A percentile compares a stretch with the other conserved stretches of the same genome.
Evolutionary conservation across 2,113 vertebrate genomes (phyloP).

Genomic region (Neodontobutis hainanensis): DNA sequence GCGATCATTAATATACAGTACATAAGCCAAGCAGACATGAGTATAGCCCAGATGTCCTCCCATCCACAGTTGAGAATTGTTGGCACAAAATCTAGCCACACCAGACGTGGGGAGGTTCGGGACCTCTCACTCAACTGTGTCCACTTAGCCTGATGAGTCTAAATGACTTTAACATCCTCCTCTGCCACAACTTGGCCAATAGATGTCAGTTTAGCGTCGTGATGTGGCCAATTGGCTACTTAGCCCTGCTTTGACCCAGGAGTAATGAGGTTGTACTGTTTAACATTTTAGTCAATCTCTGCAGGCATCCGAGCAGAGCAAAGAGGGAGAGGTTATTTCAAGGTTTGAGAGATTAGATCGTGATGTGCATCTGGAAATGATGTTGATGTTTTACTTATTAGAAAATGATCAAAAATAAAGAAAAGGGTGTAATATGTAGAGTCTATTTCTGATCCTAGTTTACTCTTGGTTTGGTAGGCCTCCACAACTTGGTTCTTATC

Average conservation of each 20-base stretch:
- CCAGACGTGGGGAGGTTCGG: slow-evolving; percentile 67
- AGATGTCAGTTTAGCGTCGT: slow-evolving; percentile 71
- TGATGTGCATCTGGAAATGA: slow-evolving; percentile 60
- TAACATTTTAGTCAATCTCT: slow-evolving; percentile 64
- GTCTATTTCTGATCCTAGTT: background rate
- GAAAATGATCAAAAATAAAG: slow-evolving; percentile 37
- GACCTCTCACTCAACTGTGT: slow-evolving; percentile 74
- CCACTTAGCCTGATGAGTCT: slow-evolving; percentile 77
- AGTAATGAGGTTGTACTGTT: slow-evolving; percentile 71
- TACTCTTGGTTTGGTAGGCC: background rate
- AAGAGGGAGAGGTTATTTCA: slow-evolving; percentile 7
- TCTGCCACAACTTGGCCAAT: slow-evolving; percentile 65
- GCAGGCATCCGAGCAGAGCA: slow-evolving; percentile 32
- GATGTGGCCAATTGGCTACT: slow-evolving; percentile 67
- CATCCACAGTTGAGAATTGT: slow-evolving; percentile 61
- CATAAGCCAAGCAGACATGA: slow-evolving; percentile 42
- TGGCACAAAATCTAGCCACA: slow-evolving; percentile 64
- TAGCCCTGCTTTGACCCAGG: slow-evolving; percentile 64
- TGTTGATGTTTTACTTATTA: slow-evolving; percentile 37
- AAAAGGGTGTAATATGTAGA: background rate
- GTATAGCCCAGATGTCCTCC: slow-evolving; percentile 58
- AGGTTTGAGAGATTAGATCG: slow-evolving; percentile 55
- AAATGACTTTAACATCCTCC: slow-evolving; percentile 75
- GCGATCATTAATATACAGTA: slow-evolving; percentile 30
- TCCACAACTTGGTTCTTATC: background rate